Evolutionary conservation across 2,888 invertebrate species (phyloP).

Genomic region (Teleiodes luculella): DNA sequence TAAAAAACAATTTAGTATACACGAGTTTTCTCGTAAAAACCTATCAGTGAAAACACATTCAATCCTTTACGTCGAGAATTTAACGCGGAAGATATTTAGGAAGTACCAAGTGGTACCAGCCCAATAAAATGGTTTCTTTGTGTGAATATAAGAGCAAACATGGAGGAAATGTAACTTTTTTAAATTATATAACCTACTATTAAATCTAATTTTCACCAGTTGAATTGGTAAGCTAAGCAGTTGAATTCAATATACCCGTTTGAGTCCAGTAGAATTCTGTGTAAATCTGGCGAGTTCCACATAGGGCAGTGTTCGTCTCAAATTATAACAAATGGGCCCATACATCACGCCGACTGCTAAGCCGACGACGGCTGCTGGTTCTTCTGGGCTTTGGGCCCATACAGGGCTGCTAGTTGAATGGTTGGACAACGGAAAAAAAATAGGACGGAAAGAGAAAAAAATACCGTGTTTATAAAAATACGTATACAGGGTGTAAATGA

Average conservation of each 20-base stretch:
- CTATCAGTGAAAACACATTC: background rate
- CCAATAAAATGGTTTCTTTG: too few species aligned
- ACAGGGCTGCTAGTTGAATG: background rate
- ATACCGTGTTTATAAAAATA: too few species aligned
- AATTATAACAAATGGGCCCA: slow-evolving; percentile 46
- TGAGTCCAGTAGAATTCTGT: background rate
- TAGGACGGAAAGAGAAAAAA: background rate
- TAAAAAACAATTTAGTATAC: background rate
- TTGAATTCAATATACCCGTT: background rate
- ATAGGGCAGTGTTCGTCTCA: slow-evolving; percentile 29
- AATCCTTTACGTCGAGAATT: background rate
- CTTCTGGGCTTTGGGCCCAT: background rate
- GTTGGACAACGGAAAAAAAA: background rate
- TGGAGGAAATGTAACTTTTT: too few species aligned
- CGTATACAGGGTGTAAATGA: too few species aligned
- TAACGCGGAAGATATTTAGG: background rate
- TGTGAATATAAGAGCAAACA: too few species aligned
- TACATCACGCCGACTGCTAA: slow-evolving; percentile 36
- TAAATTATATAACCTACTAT: too few species aligned
- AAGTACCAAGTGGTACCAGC: background rate
- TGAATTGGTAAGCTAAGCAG: too few species aligned
- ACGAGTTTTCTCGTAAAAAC: background rate
- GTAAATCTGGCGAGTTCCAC: slow-evolving; percentile 13
- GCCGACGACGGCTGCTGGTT: slow-evolving; percentile 17
- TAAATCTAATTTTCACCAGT: too few species aligned